Evolutionary conservation across 1,140 invertebrate genomes (phyloP), one percentile per base, ranked within the genome.

Genomic region (Drosophila seguyi): DNA sequence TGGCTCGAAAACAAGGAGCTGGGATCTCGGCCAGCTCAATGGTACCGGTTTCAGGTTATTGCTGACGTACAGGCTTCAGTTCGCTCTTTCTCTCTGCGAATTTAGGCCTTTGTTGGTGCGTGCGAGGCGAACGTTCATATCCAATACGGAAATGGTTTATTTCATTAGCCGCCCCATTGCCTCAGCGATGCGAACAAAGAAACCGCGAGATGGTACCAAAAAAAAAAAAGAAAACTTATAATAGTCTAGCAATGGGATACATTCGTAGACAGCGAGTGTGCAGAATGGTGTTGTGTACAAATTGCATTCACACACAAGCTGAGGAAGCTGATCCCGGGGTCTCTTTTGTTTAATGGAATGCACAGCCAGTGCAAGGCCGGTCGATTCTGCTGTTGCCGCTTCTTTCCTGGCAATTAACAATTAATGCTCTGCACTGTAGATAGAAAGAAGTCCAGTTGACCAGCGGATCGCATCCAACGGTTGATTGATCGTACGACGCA

Each of bases 401-500:
- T 74, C 47, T 74, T 61, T 22, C 53, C 68, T 42, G 61, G 47
- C 47, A 67, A 74, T 74, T 79, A 75, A 73, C 59, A 71, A 75
- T 63, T 74, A 56, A 73, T 27, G 16, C 68, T 47, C 53, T 45
- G 14, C 50, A 69, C 25, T 71, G 67, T 50, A 78, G 68, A 60
- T 71, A 75, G 52, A 48, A 48, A 44, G 31, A 66, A 69, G 66
- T 67, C 47, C 61, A 31, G 69, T 79, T 65, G 52, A 71, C 41
- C 53, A 67, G 53, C 57, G 38, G 72, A 53, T 52, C 53, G 63
- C 52, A 22, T 22, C 20, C 52, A 55, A 58, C 50, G 62, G 60
- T 68, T 79, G 79, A 87, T 82, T 77, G 84, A 87, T 88, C 50
- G 55, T 18, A 42, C 42, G 84, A 73, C 52, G 84, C 84, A 69